phyloP scores from a whole-genome alignment of 92 coral and sea anemone genomes.

The Plumapathes pennacea region DNA sequence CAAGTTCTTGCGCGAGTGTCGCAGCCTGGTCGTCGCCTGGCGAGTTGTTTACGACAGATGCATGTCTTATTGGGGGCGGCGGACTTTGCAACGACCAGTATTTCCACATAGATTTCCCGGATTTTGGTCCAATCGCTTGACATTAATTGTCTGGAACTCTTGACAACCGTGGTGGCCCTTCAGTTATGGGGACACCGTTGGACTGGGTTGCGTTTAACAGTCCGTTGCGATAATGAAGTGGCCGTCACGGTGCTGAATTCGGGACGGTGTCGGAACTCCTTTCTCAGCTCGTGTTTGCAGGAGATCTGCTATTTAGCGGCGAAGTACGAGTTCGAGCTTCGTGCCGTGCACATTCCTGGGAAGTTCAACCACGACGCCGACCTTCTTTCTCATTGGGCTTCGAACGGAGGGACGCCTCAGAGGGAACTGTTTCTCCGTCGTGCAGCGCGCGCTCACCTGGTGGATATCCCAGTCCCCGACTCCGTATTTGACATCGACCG shows the following conservation, averaged over 20 bases:
- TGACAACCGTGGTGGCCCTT: conserved; percentile 22
- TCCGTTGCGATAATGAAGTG: conserved; percentile 1
- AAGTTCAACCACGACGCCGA: conserved; percentile 10
- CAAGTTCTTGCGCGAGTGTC: no score
- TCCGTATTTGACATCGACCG: not conserved
- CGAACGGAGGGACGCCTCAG: no score
- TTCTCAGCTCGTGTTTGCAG: not conserved
- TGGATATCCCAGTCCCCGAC: conserved; percentile 1
- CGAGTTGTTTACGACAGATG: conserved; percentile 11
- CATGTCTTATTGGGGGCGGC: conserved; percentile 23
- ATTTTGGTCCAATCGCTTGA: conserved; percentile 1
- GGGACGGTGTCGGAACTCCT: conserved; percentile 7
- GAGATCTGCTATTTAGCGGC: conserved; percentile 23
- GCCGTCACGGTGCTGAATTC: conserved; percentile 7
- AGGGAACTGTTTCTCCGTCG: not conserved
- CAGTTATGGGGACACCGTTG: conserved; percentile 24
- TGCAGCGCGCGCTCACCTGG: not conserved
- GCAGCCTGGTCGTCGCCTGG: conserved; percentile 39
- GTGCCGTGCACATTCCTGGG: conserved; percentile 43
- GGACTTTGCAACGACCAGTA: conserved; percentile 8
- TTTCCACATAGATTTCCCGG: conserved; percentile 5
- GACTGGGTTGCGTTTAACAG: conserved; percentile 5
- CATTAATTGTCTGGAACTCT: conserved; percentile 12
- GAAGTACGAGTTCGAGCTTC: conserved; percentile 13
- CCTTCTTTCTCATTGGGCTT: conserved; percentile 23